phyloP scores from a whole-genome alignment of 2,797 vertebrate species.

The Bradypodion ventrale region DNA sequence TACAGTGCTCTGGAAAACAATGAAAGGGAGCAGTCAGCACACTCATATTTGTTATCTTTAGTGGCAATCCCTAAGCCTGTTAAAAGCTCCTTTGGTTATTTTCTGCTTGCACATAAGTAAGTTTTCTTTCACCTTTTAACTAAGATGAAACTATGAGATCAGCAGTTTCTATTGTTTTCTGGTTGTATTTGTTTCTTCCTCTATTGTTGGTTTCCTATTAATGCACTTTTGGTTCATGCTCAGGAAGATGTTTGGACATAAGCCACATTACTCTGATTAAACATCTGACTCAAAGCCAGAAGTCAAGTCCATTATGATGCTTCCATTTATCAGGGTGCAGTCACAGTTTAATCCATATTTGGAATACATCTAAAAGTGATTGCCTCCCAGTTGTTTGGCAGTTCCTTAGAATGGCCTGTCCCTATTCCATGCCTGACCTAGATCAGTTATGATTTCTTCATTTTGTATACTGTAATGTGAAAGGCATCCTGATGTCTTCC shows the following conservation, averaged over 20 bases:
- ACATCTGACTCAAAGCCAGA: neutral
- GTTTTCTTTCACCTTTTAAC: neutral
- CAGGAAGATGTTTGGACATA: neutral
- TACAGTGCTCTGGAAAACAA: conserved; percentile 1
- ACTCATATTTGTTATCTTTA: neutral
- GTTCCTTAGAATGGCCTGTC: neutral
- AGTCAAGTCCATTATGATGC: neutral
- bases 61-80: neutral
- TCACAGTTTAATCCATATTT: neutral
- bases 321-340: neutral
- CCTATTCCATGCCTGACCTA: neutral
- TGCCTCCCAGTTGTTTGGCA: neutral
- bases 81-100: neutral
- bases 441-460: neutral
- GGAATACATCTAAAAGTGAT: neutral
- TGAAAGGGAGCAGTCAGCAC: neutral
- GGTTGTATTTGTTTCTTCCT: neutral
- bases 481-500: neutral
- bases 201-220: conserved; percentile 3
- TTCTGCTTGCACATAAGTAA: neutral
- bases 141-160: neutral
- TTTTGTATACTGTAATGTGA: neutral
- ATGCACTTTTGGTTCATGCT: neutral
- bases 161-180: conserved; percentile 15
- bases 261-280: conserved; percentile 21